phyloP scores from a whole-genome alignment of 2,797 vertebrate genomes.

The Sitta carolinensis region DNA sequence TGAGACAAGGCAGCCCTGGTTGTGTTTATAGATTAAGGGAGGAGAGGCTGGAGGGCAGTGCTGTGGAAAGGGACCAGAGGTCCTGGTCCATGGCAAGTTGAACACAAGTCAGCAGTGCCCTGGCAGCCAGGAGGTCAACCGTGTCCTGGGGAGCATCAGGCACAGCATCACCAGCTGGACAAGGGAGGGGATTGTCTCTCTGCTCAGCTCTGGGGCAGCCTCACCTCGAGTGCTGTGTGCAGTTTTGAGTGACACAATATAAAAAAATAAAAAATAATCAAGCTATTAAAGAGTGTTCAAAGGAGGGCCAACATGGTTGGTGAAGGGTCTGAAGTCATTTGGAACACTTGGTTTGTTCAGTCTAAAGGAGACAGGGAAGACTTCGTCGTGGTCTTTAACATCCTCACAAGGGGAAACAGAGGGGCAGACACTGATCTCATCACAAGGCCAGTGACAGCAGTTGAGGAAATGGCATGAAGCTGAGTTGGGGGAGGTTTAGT shows the following conservation, averaged over 20 bases:
- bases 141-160: rapidly evolving
- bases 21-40: neutral
- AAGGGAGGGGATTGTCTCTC: neutral
- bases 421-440: neutral
- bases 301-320: neutral
- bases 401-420: rapidly evolving
- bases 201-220: rapidly evolving
- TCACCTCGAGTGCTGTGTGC: rapidly evolving
- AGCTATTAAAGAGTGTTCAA: too few species aligned
- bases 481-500: neutral
- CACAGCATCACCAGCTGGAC: rapidly evolving
- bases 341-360: neutral
- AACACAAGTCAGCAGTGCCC: neutral
- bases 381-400: too few species aligned
- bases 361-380: neutral
- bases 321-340: neutral
- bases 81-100: rapidly evolving
- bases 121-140: neutral
- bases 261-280: neutral
- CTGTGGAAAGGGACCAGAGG: neutral
- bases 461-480: neutral
- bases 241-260: too few species aligned
- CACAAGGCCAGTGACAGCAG: neutral
- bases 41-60: rapidly evolving
- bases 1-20: neutral